Conservation (phyloP, 2,888 invertebrate species). For the Caenorhabditis imperialis region DNA sequence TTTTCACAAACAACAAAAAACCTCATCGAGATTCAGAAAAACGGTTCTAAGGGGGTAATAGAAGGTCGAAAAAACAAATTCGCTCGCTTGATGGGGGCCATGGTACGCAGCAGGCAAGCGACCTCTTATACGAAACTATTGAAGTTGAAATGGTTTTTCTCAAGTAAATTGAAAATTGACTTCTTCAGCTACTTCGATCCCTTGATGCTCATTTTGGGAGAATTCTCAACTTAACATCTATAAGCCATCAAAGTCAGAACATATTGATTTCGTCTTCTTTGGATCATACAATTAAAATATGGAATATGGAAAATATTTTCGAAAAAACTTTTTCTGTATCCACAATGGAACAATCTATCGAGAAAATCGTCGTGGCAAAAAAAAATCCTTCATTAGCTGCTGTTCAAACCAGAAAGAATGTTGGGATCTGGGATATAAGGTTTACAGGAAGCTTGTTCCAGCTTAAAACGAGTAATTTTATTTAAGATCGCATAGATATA, state of each 20-base stretch:
- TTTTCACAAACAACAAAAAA: too few relatives aligned
- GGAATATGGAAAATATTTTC: conserved; percentile 99
- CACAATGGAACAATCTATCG: conserved; percentile 93
- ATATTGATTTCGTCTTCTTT: conserved; percentile 93
- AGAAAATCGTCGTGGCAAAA: conserved; percentile 84
- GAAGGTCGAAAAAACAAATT: too few relatives aligned
- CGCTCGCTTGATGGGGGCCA: too few relatives aligned
- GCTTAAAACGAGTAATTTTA: neutral
- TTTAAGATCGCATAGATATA: conserved; percentile 67
- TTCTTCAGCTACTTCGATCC: conserved; percentile 85
- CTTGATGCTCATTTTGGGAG: conserved; percentile 96
- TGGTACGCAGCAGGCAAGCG: too few relatives aligned
- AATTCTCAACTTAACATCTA: conserved; percentile 90
- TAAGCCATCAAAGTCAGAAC: conserved; percentile 85
- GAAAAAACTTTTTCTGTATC: conserved; percentile 97
- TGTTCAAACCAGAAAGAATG: conserved; percentile 92
- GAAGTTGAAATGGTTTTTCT: too few relatives aligned
- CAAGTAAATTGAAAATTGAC: too few relatives aligned
- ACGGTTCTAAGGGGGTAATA: too few relatives aligned
- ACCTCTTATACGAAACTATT: too few relatives aligned
- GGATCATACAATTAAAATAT: conserved; percentile 93
- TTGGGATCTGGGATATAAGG: conserved; percentile 86
- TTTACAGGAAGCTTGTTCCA: conserved; percentile 22
- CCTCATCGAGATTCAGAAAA: too few relatives aligned
- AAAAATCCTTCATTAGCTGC: conserved; percentile 86